Percentiles rank a stretch among this genome's conserved stretches.
These are phyloP conservation scores for Phalacrocorax aristotelis DNA, from an alignment of 2,113 vertebrate species.

Conservation along the genomic window DNA sequence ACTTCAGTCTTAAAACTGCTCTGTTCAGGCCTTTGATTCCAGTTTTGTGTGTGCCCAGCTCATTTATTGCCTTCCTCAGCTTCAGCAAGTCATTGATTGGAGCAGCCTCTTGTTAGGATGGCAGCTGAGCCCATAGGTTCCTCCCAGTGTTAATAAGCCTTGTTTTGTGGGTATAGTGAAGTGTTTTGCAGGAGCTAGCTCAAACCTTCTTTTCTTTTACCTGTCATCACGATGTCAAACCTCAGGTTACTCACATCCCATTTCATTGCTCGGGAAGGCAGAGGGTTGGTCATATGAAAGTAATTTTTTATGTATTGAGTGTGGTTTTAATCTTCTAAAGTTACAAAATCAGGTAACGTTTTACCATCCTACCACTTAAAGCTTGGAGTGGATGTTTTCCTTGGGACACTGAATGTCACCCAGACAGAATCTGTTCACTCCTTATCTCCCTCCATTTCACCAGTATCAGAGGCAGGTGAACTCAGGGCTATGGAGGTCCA, in stretches of 20 bases:
- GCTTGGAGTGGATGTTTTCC: background rate
- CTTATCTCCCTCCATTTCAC: background rate
- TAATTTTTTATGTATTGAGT: background rate
- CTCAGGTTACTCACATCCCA: background rate
- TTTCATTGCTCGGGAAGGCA: background rate
- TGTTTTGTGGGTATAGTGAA: background rate
- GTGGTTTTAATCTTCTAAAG: background rate
- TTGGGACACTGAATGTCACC: background rate
- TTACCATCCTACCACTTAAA: background rate
- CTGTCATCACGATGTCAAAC: background rate
- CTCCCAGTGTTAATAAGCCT: background rate
- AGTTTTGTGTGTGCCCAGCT: background rate
- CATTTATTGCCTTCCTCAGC: background rate
- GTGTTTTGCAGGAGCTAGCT: background rate
- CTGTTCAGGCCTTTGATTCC: background rate
- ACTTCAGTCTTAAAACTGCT: background rate
- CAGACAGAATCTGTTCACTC: background rate
- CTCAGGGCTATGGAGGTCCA: background rate
- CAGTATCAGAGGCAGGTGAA: background rate
- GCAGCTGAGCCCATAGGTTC: background rate
- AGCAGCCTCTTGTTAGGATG: background rate
- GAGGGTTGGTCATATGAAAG: background rate
- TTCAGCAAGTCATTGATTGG: background rate
- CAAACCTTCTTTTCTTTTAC: background rate
- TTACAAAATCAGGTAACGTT: background rate